Conservation (phyloP, 1,140 invertebrate species). For the Anastrepha obliqua region DNA sequence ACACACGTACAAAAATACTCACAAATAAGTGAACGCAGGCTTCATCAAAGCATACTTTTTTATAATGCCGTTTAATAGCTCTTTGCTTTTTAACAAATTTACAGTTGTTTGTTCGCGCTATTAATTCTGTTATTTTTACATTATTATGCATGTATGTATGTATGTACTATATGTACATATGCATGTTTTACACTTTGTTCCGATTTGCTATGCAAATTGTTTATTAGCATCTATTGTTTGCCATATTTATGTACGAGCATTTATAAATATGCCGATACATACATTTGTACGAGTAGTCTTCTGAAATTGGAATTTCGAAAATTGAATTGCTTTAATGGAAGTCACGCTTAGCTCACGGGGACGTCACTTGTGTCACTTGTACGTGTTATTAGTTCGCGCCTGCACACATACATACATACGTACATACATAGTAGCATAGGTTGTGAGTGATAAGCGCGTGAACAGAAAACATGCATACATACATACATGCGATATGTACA, state of each 20-base stretch:
- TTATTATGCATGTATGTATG: too few species aligned
- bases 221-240: too few species aligned
- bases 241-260: too few species aligned
- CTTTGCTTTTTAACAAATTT: not conserved
- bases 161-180: too few species aligned
- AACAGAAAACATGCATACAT: not conserved
- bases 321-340: not conserved
- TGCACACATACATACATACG: too few species aligned
- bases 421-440: not conserved
- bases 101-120: not conserved
- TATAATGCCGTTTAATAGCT: not conserved
- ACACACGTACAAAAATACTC: not conserved
- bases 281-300: not conserved
- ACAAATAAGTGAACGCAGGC: not conserved
- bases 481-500: too few species aligned
- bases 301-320: not conserved
- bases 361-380: not conserved
- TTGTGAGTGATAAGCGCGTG: slow-evolving; percentile 4
- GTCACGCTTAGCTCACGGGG: slow-evolving; percentile 7
- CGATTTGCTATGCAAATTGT: too few species aligned
- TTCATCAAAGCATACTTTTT: not conserved
- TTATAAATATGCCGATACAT: not conserved
- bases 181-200: too few species aligned
- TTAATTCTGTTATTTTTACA: not conserved
- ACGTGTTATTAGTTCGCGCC: not conserved